Conservation (phyloP, 2,113 vertebrate genomes). For the Sebastes schlegelii region DNA sequence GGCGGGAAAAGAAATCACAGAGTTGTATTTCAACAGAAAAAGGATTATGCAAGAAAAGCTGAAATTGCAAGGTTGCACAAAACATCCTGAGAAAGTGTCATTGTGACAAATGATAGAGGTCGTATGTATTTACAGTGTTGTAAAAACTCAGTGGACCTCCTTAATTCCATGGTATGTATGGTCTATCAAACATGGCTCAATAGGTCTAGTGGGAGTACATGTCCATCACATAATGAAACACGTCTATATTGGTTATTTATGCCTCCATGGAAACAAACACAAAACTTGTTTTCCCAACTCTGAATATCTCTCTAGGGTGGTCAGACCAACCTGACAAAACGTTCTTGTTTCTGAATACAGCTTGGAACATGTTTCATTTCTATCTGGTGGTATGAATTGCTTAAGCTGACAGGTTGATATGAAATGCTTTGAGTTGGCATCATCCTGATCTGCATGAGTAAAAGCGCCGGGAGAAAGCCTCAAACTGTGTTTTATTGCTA, state of each 20-base stretch:
- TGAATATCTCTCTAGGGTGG: slow-evolving; percentile 10
- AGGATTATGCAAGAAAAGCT: neutral
- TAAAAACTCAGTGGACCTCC: slow-evolving; percentile 16
- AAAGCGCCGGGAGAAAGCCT: slow-evolving; percentile 14
- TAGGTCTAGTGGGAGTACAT: slow-evolving; percentile 31
- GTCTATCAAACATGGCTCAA: slow-evolving; percentile 5
- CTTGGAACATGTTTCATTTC: neutral
- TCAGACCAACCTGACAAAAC: slow-evolving; percentile 35
- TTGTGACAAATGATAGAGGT: neutral
- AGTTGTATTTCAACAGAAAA: neutral
- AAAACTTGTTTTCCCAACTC: slow-evolving; percentile 17
- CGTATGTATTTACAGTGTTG: slow-evolving; percentile 19
- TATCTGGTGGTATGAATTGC: neutral
- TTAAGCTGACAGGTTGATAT: slow-evolving; percentile 15
- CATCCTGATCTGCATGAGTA: slow-evolving; percentile 14
- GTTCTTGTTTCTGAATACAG: neutral
- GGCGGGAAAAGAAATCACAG: neutral
- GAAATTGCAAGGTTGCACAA: slow-evolving; percentile 7
- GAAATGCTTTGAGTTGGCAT: slow-evolving; percentile 14
- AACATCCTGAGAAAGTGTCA: neutral
- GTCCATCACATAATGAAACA: neutral
- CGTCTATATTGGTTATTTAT: slow-evolving; percentile 1
- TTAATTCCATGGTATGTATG: slow-evolving; percentile 42
- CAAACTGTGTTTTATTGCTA: slow-evolving; percentile 12
- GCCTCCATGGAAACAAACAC: neutral